Percentiles rank a stretch among this genome's conserved stretches.
Evolutionary conservation across 1,140 invertebrate genomes (phyloP).

Genomic region (Scaptodrosophila lebanonensis): DNA sequence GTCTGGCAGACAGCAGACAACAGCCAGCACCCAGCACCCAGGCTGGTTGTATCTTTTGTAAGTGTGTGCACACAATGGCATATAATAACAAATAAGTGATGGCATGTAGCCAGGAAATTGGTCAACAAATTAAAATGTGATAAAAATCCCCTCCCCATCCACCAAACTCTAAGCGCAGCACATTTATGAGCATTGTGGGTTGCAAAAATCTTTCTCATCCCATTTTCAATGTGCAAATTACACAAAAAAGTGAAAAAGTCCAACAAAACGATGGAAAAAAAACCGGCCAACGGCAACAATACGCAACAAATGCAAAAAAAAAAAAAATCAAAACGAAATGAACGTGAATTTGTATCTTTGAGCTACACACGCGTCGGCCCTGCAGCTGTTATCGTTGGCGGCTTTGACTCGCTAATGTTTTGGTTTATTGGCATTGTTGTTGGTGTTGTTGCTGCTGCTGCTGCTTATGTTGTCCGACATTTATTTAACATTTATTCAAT

Average conservation of each 20-base stretch:
- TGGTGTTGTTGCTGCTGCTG: constrained; percentile 17
- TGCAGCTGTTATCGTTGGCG: constrained; percentile 48
- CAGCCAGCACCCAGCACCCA: no score
- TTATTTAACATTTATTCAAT: constrained; percentile 27
- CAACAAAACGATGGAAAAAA: not conserved
- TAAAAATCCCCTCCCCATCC: constrained; percentile 27
- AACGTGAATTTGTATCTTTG: constrained; percentile 22
- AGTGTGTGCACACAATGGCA: constrained; percentile 32
- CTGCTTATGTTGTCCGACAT: constrained; percentile 6
- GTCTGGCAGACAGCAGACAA: no score
- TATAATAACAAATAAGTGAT: constrained; percentile 12
- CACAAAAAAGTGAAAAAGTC: not conserved
- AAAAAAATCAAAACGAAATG: constrained; percentile 7
- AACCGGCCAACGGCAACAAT: not conserved
- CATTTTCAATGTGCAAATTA: constrained; percentile 27
- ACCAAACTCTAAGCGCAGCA: no score
- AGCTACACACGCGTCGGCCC: constrained; percentile 36
- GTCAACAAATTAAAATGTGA: constrained; percentile 34
- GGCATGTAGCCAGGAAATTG: not conserved
- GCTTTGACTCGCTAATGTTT: not conserved
- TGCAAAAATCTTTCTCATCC: no score
- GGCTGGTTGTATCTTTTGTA: constrained; percentile 32
- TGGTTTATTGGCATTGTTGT: constrained; percentile 15
- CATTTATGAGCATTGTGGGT: no score
- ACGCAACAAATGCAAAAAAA: not conserved